phyloP scores from a whole-genome alignment of 2,888 invertebrate genomes.

The Nomada ferruginata region DNA sequence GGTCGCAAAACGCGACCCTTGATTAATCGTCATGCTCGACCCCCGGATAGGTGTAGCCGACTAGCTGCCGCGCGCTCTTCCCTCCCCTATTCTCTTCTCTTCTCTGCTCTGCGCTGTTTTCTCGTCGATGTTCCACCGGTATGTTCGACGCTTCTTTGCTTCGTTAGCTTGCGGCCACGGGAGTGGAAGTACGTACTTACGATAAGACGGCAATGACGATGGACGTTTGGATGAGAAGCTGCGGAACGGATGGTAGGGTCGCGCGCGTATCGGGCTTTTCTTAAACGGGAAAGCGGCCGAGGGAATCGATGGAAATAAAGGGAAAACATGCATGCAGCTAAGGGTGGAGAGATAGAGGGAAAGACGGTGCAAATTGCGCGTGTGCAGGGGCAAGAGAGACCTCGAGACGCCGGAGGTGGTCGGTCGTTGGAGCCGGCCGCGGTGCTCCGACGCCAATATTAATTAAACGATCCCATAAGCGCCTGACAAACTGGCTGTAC shows the following conservation, averaged over 20 bases:
- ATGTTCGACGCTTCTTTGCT: not conserved
- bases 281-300: not conserved
- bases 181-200: not conserved
- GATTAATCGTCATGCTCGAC: slow-evolving; percentile 73
- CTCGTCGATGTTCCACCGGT: not conserved
- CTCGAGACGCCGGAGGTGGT: slow-evolving; percentile 81
- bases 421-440: slow-evolving; percentile 71
- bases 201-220: not conserved
- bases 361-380: slow-evolving; percentile 53
- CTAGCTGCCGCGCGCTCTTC: slow-evolving; percentile 24
- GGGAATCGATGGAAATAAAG: slow-evolving; percentile 4
- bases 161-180: not conserved
- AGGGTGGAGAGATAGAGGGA: not conserved
- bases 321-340: not conserved
- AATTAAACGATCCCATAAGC: slow-evolving; percentile 84
- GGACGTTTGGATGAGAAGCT: not conserved
- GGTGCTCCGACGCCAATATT: slow-evolving; percentile 80
- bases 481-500: slow-evolving; percentile 81
- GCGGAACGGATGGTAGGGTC: not conserved
- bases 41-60: slow-evolving; percentile 42
- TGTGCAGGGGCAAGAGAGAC: slow-evolving; percentile 66
- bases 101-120: not conserved
- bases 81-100: slow-evolving; percentile 28
- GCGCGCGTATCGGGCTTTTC: slow-evolving; percentile 3
- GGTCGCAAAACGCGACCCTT: slow-evolving; percentile 77